Conservation (phyloP, 53 echinoderm and acorn worm species). For the Pentamera pediparva region DNA sequence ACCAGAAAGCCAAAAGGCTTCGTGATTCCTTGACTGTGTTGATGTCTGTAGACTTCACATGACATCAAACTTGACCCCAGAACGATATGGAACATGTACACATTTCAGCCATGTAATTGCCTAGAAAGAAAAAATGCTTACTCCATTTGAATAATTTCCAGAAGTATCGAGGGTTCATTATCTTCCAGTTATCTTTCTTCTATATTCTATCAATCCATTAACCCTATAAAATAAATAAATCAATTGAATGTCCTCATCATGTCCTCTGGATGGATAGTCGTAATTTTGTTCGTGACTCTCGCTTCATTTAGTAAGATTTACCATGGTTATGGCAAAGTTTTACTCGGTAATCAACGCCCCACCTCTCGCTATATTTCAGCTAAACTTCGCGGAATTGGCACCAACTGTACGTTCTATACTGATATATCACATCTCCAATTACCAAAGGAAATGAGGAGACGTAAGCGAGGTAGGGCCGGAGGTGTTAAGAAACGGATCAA, state of each 20-base stretch:
- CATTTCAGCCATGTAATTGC: no score
- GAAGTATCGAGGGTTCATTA: no score
- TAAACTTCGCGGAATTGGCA: conserved; percentile 6
- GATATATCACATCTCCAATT: conserved; percentile 5
- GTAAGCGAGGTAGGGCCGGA: conserved; percentile 3
- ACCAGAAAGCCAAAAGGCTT: no score
- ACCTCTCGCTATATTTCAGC: conserved; percentile 2
- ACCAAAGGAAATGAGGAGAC: neutral
- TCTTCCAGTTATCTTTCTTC: no score
- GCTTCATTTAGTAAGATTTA: conserved; percentile 5
- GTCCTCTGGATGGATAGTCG: neutral
- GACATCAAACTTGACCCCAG: no score
- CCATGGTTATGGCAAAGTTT: neutral
- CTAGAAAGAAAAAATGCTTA: no score
- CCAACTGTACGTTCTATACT: neutral
- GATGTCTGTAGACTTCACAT: no score
- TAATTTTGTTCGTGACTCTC: neutral
- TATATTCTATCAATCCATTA: no score
- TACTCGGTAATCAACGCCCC: neutral
- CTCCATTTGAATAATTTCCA: no score
- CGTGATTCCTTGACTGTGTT: no score
- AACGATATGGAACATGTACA: no score
- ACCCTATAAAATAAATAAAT: no score
- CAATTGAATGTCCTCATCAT: neutral
- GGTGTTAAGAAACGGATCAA: conserved; percentile 12